These are phyloP conservation scores for Gallinago nigripennis DNA, from an alignment of 2,797 vertebrate species.

Conservation along the genomic window DNA sequence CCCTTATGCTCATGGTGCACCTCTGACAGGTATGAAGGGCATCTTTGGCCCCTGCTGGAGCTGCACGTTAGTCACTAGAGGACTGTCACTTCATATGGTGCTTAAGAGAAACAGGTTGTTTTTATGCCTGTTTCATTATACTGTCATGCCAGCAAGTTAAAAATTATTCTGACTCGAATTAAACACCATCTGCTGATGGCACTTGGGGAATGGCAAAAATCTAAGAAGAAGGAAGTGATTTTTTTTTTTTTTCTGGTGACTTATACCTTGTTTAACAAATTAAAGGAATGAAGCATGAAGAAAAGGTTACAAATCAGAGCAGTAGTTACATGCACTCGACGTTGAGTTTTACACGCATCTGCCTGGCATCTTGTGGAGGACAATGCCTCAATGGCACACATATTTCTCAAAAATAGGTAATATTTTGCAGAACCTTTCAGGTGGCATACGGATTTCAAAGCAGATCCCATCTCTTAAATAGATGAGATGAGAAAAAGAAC, in stretches of 20 bases:
- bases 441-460: neutral
- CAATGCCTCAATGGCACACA: neutral
- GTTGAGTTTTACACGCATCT: neutral
- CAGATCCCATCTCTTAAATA: neutral
- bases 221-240: neutral
- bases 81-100: neutral
- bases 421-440: neutral
- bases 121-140: neutral
- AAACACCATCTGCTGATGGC: neutral
- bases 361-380: neutral
- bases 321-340: neutral
- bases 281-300: neutral
- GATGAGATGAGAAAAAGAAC: neutral
- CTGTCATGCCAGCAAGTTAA: neutral
- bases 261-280: neutral
- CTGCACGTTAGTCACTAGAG: neutral
- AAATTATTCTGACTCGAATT: neutral
- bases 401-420: neutral
- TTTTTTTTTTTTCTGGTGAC: neutral
- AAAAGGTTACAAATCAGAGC: neutral
- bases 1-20: fast-evolving
- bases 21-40: fast-evolving
- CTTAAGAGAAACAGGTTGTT: neutral
- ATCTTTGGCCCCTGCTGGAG: neutral
- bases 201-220: neutral